Evolutionary conservation across 2,797 vertebrate genomes (phyloP), one percentile per base, ranked within the genome.

Genomic region (Acanthurus tractus): DNA sequence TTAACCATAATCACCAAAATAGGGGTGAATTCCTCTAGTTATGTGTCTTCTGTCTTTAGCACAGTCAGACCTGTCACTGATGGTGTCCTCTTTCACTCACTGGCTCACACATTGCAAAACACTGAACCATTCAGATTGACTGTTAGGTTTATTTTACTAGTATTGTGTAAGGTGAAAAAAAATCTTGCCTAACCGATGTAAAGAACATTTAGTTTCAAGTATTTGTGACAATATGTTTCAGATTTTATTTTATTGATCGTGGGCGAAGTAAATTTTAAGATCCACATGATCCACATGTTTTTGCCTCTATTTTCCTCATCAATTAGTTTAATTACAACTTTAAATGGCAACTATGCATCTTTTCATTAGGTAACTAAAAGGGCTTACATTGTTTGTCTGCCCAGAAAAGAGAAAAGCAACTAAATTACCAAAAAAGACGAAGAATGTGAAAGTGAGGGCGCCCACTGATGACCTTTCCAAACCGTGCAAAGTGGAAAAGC

Each of bases 381-480:
- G 45, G 13, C 40, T 29, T 22, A 10, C 46, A 49, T 23, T 22
- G 34, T 45, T 62, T 6, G 17, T 52, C 12, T 20, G 46, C 66
- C 42, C 36, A 36, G 8, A 36, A 52, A 63, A 46, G 2, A 14
- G 17, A 48, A 49, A 22, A 73, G 10, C 6, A 18, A 17, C 7
- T 29, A 25, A 77, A 76, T 50, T 13, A 5, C 42, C 40, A 50
- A 48, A 55, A 38, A 66, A 70, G 50, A 34, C 25, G 6, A 7
- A 59, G 44, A 42, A 57, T 56, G 38, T 38, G 53, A 25, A 70
- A 59, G 72, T 44, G 36, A 57, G 73, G 72, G 74, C 48, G 17
- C 73, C 78, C 71, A 48, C 61, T 55, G 70, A 75, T 88, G 84
- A 90, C 86, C 86, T 87, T 70, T 84, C 42, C 59, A 56, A 86